A percentile compares a stretch with the other conserved stretches of the same genome.
These are phyloP conservation scores for Pseudocheirus occidentalis DNA, from an alignment of 2,797 vertebrate species.

Conservation along the genomic window DNA sequence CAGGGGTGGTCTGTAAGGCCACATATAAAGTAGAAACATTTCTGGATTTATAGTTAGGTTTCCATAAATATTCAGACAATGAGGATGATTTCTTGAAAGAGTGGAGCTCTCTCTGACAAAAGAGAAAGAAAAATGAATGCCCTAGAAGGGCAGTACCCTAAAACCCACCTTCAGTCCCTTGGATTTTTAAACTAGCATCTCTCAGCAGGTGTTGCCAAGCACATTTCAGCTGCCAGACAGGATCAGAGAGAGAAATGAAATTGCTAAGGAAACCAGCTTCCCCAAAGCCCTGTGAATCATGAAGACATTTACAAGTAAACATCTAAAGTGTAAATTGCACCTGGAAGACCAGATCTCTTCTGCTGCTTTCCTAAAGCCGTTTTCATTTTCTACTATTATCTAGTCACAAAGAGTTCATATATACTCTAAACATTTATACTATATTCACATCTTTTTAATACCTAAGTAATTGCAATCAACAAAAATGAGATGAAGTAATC, in stretches of 20 bases:
- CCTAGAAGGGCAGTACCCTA: not conserved
- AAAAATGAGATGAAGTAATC: slow-evolving; percentile 30
- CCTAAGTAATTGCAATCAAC: slow-evolving; percentile 53
- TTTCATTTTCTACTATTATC: slow-evolving; percentile 67
- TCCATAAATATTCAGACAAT: slow-evolving; percentile 43
- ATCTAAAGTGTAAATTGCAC: slow-evolving; percentile 60
- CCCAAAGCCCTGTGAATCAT: slow-evolving; percentile 48
- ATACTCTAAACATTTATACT: slow-evolving; percentile 7
- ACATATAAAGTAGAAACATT: not conserved
- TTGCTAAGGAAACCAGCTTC: slow-evolving; percentile 66
- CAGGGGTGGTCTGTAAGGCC: not conserved
- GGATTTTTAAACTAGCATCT: slow-evolving; percentile 28
- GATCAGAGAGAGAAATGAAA: slow-evolving; percentile 64
- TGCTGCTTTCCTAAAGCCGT: slow-evolving; percentile 48
- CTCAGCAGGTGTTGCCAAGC: slow-evolving; percentile 42
- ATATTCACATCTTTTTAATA: slow-evolving; percentile 33
- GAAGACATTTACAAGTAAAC: slow-evolving; percentile 57
- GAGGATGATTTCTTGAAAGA: not conserved
- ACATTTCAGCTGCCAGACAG: slow-evolving; percentile 56
- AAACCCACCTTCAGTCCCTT: slow-evolving; percentile 42
- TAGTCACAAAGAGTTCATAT: slow-evolving; percentile 59
- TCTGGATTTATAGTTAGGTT: not conserved
- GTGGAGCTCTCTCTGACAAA: not conserved
- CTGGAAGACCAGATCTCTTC: slow-evolving; percentile 58
- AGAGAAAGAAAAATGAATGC: not conserved